Evolutionary conservation across 2,113 vertebrate genomes (phyloP).

Genomic region (Phaethornis superciliosus): DNA sequence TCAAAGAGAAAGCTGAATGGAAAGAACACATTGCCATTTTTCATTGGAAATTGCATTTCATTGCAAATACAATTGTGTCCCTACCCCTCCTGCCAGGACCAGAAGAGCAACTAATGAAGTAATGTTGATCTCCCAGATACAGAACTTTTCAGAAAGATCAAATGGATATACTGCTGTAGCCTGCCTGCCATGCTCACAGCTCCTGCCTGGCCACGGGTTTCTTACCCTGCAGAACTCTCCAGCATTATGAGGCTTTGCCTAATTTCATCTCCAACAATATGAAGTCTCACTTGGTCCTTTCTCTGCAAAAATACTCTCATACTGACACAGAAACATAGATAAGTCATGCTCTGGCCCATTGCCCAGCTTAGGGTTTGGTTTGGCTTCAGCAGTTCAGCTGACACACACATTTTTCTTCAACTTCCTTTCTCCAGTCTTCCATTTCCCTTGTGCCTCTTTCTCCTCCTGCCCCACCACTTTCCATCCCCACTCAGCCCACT

Average conservation of each 20-base stretch:
- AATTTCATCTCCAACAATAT: background rate
- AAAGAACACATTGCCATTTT: background rate
- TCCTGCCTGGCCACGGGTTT: background rate
- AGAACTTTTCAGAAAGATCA: background rate
- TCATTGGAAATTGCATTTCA: background rate
- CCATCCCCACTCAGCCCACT: background rate
- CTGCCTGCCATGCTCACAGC: background rate
- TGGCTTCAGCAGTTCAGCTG: conserved; percentile 12
- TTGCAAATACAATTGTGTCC: background rate
- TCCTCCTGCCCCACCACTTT: background rate
- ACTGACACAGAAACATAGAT: background rate
- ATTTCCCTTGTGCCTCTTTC: background rate
- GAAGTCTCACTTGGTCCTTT: background rate
- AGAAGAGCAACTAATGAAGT: background rate
- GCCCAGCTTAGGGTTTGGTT: background rate
- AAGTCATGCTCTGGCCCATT: background rate
- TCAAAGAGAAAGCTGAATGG: background rate
- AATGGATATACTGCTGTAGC: background rate
- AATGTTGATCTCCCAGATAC: background rate
- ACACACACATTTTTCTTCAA: background rate
- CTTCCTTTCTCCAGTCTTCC: background rate
- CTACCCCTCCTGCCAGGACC: background rate
- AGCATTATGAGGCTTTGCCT: background rate
- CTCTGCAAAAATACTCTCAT: background rate
- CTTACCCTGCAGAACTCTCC: background rate